Conservation (phyloP, 2,113 vertebrate genomes). For the Centropus unirufus region DNA sequence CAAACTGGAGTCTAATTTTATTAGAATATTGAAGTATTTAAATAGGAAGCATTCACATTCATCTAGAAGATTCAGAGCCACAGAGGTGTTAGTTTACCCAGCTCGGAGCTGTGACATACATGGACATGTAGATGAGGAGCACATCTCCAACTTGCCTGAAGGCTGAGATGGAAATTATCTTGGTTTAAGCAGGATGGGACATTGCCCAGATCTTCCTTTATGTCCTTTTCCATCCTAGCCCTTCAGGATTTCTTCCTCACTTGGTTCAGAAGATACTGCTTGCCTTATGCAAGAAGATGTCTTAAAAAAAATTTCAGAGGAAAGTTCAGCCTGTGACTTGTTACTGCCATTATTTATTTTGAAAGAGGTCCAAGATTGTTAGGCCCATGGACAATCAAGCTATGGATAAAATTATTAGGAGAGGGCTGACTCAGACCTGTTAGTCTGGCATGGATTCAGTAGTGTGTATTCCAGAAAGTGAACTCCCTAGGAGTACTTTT, state of each 20-base stretch:
- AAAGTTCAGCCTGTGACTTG: conserved; percentile 66
- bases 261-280: conserved; percentile 39
- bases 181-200: not conserved
- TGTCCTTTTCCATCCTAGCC: not conserved
- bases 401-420: conserved; percentile 66
- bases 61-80: not conserved
- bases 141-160: not conserved
- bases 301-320: conserved; percentile 48
- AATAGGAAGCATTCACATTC: not conserved
- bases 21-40: not conserved
- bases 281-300: conserved; percentile 53
- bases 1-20: not conserved
- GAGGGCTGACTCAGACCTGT: conserved; percentile 71
- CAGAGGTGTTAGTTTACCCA: not conserved
- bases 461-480: conserved; percentile 68
- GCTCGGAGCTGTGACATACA: not conserved
- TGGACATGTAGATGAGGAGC: not conserved
- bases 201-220: not conserved
- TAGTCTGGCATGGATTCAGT: conserved; percentile 59
- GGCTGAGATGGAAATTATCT: not conserved
- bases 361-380: conserved; percentile 62
- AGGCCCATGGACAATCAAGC: conserved; percentile 66
- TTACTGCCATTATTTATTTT: conserved; percentile 72
- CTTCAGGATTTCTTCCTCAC: conserved; percentile 1
- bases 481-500: conserved; percentile 65